phyloP scores from a whole-genome alignment of 35 echinoderm and acorn worm species.

The Apostichopus japonicus region DNA sequence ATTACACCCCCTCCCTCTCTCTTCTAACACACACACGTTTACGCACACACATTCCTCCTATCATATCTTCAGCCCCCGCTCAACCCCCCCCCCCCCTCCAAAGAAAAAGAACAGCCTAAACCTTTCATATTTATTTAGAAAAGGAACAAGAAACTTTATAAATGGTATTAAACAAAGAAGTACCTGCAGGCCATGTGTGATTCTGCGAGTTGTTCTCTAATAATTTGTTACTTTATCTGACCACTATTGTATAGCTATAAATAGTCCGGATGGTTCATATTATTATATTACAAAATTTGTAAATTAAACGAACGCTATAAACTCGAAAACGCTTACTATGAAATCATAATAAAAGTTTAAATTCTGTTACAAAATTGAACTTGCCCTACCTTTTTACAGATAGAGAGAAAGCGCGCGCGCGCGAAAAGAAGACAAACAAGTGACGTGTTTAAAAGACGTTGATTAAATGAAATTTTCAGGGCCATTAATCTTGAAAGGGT shows the following conservation, averaged over 20 bases:
- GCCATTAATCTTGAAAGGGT: constrained; percentile 53
- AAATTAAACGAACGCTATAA: constrained; percentile 1
- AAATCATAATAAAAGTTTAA: background rate
- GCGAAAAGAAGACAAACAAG: constrained; percentile 28
- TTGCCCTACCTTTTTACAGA: background rate
- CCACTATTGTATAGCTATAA: background rate
- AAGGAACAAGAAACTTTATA: too few relatives aligned
- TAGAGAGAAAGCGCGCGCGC: background rate
- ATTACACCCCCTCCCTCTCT: too few relatives aligned
- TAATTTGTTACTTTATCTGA: background rate
- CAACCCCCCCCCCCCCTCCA: too few relatives aligned
- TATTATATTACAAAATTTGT: background rate
- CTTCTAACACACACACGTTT: too few relatives aligned
- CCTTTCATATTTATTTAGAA: too few relatives aligned
- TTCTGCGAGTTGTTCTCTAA: too few relatives aligned
- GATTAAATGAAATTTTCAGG: constrained; percentile 54
- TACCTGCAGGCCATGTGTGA: too few relatives aligned
- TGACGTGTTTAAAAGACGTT: constrained; percentile 22
- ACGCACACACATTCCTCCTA: too few relatives aligned
- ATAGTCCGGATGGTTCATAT: background rate
- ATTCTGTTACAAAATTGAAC: background rate
- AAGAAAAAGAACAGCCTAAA: too few relatives aligned
- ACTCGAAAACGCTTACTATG: background rate
- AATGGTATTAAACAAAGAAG: too few relatives aligned
- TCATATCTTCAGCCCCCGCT: too few relatives aligned